Base-by-base conservation (phyloP, 2,888 invertebrate species). In the Pristionchus exspectatus region DNA sequence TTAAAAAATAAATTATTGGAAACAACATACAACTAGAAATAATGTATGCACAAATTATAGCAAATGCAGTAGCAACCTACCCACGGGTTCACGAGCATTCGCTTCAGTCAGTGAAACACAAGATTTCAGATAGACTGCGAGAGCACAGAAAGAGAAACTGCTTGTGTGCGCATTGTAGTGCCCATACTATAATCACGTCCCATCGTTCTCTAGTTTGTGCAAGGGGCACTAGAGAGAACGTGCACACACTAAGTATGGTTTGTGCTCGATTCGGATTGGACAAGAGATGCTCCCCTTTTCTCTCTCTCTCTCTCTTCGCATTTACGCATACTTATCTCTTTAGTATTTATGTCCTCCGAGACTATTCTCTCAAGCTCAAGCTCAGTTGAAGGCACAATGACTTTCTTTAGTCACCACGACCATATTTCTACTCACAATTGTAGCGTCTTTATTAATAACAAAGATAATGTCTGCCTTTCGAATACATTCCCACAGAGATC, bases 171-270 rank as follows among this genome's bases (percentile, higher is more conserved):
- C 30, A 30, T 3, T 69, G 69, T 69, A 69, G 69, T 30, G 69
- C 30, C 69, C 14, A 30, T 14, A 27, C 12, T 30, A 14, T 10
- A 12, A 12, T 27, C 69, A 27, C 69, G 69, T 27, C 69, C 69
- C 69, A 16, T 38, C 69, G 30, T 38, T 16, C 74, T 74, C 74
- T 74, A 74, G 74, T 74, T 38, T 74, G 74, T 69, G 63, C n/a
- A n/a, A 5, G n/a, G 63, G 24, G 2, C 30, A 16, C 69, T 21
- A 30, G 14, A 10, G 69, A 30, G 30, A 27, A 69, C 69, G 30
- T 12, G 69, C 30, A 14, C 66, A 50, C 66, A 12, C 66, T 21
- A 24, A 0, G 5, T 66, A 12, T 69, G 30, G 69, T 69, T 69
- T 69, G 69, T 69, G 69, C 69, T n/a, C 66, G 18, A 63, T 18